A percentile compares a stretch with the other conserved stretches of the same genome.
phyloP scores from a whole-genome alignment of 2,113 vertebrate species.

The Trochalopteron elliotii region DNA sequence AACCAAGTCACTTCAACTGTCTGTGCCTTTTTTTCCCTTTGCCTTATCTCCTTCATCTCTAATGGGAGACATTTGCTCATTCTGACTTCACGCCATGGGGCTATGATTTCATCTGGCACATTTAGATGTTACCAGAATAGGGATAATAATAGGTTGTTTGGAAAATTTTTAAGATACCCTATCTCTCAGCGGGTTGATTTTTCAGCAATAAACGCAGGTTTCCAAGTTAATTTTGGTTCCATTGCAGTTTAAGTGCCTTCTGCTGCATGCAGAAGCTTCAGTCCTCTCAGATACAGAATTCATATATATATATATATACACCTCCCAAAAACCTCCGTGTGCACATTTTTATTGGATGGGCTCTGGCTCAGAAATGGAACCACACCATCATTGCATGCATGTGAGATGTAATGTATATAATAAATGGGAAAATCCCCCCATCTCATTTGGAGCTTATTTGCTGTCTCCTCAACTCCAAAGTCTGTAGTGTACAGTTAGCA shows the following conservation, averaged over 20 bases:
- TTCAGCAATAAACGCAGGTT: neutral
- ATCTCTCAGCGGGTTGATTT: neutral
- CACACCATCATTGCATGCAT: neutral
- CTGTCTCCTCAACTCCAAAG: neutral
- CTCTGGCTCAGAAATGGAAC: neutral
- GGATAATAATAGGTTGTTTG: conserved; percentile 31
- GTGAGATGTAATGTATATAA: neutral
- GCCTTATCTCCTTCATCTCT: conserved; percentile 38
- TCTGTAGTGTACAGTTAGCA: neutral
- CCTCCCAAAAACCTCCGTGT: neutral
- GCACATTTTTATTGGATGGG: neutral
- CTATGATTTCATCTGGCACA: conserved; percentile 48
- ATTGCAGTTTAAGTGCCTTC: neutral
- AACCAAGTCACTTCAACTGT: neutral
- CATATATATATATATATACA: no score
- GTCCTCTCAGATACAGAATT: neutral
- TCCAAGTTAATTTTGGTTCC: conserved; percentile 18
- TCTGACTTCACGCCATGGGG: neutral
- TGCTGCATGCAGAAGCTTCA: neutral
- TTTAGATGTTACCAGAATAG: conserved; percentile 10
- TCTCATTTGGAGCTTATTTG: neutral
- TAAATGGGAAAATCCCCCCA: neutral
- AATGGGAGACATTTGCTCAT: conserved; percentile 32
- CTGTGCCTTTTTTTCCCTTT: neutral
- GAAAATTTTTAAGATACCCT: conserved; percentile 1